These are phyloP conservation scores for Microctonus hyperodae DNA, from an alignment of 2,888 invertebrate genomes.

Conservation along the genomic window DNA sequence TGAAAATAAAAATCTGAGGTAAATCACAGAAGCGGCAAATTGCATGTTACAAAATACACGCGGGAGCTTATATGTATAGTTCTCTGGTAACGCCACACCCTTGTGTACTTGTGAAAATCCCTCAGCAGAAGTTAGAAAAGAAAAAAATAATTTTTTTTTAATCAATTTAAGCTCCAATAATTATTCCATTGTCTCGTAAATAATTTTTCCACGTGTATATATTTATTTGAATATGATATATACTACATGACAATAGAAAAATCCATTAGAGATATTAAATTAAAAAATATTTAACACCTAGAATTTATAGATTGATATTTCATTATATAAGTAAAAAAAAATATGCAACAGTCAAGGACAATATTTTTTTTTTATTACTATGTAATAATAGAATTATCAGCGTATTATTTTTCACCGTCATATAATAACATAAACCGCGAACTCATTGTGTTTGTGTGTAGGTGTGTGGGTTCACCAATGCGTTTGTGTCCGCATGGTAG, in stretches of 20 bases:
- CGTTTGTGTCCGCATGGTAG: not conserved
- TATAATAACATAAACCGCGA: not conserved
- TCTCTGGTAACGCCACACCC: slow-evolving; percentile 8
- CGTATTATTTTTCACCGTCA: not conserved
- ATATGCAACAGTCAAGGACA: not conserved
- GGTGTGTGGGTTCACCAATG: not conserved
- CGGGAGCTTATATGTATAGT: not conserved
- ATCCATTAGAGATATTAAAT: not conserved
- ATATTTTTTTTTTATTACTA: not conserved
- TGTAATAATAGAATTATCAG: not conserved
- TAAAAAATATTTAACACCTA: not conserved
- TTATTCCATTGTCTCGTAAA: not conserved
- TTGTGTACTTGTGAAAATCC: not conserved
- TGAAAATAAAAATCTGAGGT: slow-evolving; percentile 6
- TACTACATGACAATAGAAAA: not conserved
- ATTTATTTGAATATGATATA: not conserved
- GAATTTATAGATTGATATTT: not conserved
- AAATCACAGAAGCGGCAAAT: slow-evolving; percentile 6
- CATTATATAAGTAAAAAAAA: not conserved
- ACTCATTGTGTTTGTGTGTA: not conserved
- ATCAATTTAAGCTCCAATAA: not conserved
- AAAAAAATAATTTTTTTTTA: not conserved
- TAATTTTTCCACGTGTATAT: not conserved
- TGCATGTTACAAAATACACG: slow-evolving; percentile 1
- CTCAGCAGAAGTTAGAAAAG: not conserved